Percentiles rank a stretch among this genome's conserved stretches.
Evolutionary conservation across 2,888 invertebrate species (phyloP).

Genomic region (Tethea ocularis): DNA sequence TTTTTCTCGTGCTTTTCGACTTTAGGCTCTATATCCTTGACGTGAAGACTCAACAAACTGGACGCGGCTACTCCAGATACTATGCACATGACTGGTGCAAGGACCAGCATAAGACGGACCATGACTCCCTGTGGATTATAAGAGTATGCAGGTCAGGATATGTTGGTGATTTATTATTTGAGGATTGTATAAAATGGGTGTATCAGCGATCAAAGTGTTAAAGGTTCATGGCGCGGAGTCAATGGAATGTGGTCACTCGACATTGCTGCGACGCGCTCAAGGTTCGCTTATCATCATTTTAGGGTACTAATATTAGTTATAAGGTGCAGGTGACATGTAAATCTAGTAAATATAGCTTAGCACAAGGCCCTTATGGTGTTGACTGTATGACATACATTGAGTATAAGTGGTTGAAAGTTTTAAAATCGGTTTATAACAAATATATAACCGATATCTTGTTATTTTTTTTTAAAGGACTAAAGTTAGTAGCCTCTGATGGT

Average conservation of each 20-base stretch:
- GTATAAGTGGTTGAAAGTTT: too few species aligned
- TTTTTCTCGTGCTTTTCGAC: constrained; percentile 87
- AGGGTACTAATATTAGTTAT: background rate
- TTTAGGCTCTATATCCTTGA: constrained; percentile 89
- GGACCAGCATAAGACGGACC: constrained; percentile 98
- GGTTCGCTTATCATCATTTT: constrained; percentile 67
- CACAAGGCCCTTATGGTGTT: too few species aligned
- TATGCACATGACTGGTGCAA: constrained; percentile 99
- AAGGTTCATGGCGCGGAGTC: constrained; percentile 77
- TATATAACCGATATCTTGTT: too few species aligned
- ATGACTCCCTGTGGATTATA: constrained; percentile 92
- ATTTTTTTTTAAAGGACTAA: too few species aligned
- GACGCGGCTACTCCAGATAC: constrained; percentile 98
- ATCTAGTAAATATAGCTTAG: too few species aligned
- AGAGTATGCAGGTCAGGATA: constrained; percentile 22
- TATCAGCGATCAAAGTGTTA: constrained; percentile 87
- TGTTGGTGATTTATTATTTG: constrained; percentile 6
- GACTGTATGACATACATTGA: too few species aligned
- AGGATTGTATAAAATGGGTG: background rate
- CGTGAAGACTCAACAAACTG: constrained; percentile 91
- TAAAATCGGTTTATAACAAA: too few species aligned
- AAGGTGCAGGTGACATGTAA: background rate
- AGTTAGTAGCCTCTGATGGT: too few species aligned
- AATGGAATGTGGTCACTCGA: constrained; percentile 59
- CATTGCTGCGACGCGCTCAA: constrained; percentile 70